Conservation (phyloP, 2,888 invertebrate genomes). For the Rhodophaea formosa region DNA sequence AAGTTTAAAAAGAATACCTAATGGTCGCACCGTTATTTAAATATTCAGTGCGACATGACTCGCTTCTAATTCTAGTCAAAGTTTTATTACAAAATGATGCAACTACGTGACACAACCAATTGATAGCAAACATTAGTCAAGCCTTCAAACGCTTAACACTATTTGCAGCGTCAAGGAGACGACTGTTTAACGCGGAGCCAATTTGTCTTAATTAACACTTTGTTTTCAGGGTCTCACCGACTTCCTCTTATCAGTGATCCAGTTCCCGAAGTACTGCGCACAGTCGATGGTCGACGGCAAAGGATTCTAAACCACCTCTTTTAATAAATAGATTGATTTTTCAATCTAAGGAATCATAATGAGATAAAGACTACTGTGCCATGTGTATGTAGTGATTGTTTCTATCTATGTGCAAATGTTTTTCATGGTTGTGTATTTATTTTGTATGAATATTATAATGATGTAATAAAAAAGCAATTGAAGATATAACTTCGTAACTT, state of each 20-base stretch:
- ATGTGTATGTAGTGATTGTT: conserved; percentile 15
- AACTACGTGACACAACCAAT: too few species aligned
- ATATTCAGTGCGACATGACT: too few species aligned
- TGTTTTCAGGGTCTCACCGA: conserved; percentile 84
- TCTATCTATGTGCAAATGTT: conserved; percentile 5
- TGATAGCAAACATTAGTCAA: too few species aligned
- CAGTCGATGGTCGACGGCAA: conserved; percentile 85
- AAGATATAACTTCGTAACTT: too few species aligned
- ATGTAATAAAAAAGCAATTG: too few species aligned
- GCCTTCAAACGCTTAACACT: not conserved
- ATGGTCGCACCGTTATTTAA: too few species aligned
- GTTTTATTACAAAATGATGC: not conserved
- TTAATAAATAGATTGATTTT: conserved; percentile 31
- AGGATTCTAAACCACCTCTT: conserved; percentile 49
- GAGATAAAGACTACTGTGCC: conserved; percentile 21
- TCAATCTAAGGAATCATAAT: not conserved
- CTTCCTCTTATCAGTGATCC: conserved; percentile 83
- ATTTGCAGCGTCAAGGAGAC: not conserved
- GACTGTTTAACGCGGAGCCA: not conserved
- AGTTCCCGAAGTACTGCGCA: conserved; percentile 87
- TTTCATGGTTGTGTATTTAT: conserved; percentile 17
- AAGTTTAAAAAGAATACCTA: too few species aligned
- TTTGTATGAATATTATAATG: conserved; percentile 11
- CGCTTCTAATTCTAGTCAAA: too few species aligned
- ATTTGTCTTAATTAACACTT: conserved; percentile 17